A percentile compares a stretch with the other conserved stretches of the same genome.
Conservation (phyloP, 2,797 vertebrate species). For the Myotis planiceps region DNA sequence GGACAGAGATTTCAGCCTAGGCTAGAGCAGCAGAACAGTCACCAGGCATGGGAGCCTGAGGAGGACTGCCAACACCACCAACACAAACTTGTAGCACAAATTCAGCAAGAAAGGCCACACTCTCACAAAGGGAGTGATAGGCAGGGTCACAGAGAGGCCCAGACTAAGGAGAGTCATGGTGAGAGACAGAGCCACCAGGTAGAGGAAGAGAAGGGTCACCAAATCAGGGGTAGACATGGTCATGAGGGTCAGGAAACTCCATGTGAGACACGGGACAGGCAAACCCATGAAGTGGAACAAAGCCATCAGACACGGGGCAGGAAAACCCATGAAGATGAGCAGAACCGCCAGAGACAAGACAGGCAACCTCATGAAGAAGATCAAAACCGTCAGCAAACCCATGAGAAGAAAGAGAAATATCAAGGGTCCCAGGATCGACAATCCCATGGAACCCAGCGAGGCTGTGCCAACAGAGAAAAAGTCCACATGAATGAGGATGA, state of each 20-base stretch:
- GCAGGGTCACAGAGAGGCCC: conserved; percentile 9
- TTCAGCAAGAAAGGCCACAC: conserved; percentile 34
- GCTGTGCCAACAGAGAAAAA: background rate
- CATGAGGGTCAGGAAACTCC: background rate
- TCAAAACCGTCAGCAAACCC: background rate
- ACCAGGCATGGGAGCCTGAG: background rate
- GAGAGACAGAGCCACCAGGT: background rate
- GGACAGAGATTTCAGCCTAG: conserved; percentile 8
- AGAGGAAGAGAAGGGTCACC: background rate
- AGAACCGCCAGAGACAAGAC: background rate
- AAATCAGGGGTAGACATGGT: background rate
- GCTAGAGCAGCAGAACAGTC: background rate
- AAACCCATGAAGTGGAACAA: background rate
- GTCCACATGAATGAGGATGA: background rate
- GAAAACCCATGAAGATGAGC: background rate
- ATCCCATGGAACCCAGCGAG: background rate
- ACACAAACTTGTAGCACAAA: conserved; percentile 54
- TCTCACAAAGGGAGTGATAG: background rate
- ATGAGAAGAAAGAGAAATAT: background rate
- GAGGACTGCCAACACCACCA: background rate
- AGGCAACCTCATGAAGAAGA: background rate
- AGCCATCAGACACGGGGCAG: background rate
- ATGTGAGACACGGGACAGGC: background rate
- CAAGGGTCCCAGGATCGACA: conserved; percentile 18
- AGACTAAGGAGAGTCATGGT: background rate